phyloP scores from a whole-genome alignment of 2,113 vertebrate genomes.

The Serinus canaria region DNA sequence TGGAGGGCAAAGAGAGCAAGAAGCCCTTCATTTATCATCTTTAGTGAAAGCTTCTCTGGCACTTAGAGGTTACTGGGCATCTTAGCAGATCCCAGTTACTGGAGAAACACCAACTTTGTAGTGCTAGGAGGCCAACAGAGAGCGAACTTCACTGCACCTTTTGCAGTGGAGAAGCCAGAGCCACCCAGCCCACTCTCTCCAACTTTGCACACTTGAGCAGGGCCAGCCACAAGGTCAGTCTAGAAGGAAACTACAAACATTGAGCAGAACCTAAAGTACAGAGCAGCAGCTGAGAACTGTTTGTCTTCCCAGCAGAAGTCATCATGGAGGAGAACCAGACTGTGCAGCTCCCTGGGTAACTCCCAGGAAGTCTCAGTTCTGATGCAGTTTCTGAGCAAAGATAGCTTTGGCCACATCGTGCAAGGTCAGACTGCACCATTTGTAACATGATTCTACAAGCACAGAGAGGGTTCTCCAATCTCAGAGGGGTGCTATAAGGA shows the following conservation, averaged over 20 bases:
- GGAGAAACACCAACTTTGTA: background rate
- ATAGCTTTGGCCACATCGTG: background rate
- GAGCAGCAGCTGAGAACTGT: background rate
- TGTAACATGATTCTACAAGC: background rate
- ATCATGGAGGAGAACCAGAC: background rate
- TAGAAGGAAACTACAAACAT: background rate
- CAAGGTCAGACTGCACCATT: background rate
- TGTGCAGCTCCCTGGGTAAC: too few relatives aligned
- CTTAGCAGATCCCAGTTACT: background rate
- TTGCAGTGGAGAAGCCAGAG: background rate
- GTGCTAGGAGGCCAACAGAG: background rate
- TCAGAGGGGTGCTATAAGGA: background rate
- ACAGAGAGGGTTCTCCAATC: background rate
- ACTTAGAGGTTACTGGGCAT: background rate
- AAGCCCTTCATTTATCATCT: background rate
- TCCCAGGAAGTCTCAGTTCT: background rate
- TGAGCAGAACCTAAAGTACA: background rate
- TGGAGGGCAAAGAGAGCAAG: background rate
- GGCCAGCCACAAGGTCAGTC: background rate
- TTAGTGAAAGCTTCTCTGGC: background rate
- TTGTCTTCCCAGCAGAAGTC: background rate
- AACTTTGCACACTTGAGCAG: background rate
- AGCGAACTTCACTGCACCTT: rapidly evolving
- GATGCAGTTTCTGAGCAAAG: background rate
- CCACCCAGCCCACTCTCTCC: background rate